Percentiles rank a stretch among this genome's conserved stretches.
These are phyloP conservation scores for Clarias macrocephalus DNA, from an alignment of 2,113 vertebrate species.

Conservation along the genomic window DNA sequence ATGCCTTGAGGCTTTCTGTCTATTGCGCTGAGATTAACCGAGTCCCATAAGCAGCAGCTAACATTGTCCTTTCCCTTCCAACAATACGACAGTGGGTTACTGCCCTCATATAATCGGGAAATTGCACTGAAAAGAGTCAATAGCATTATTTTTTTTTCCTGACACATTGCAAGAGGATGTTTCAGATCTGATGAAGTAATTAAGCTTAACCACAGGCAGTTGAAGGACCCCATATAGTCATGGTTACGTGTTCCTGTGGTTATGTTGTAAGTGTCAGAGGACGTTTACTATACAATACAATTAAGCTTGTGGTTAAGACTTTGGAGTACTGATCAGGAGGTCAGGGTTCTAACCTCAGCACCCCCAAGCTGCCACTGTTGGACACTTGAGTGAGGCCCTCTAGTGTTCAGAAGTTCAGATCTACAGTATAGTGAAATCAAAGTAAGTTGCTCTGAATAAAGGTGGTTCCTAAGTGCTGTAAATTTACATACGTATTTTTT, in stretches of 20 bases:
- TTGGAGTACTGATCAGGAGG: too few species aligned
- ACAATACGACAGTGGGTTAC: constrained; percentile 21
- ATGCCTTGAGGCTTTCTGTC: constrained; percentile 10
- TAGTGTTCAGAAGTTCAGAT: too few species aligned
- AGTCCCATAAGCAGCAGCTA: constrained; percentile 41
- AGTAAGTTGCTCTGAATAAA: too few species aligned
- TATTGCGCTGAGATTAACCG: constrained; percentile 32
- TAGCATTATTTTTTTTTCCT: constrained; percentile 6
- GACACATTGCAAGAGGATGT: background rate
- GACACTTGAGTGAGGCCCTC: too few species aligned
- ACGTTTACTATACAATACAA: constrained; percentile 41
- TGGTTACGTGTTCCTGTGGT: constrained; percentile 35
- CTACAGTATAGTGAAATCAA: too few species aligned
- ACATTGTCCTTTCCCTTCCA: constrained; percentile 37
- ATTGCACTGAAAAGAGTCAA: constrained; percentile 54
- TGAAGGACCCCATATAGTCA: constrained; percentile 34
- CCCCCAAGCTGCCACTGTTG: too few species aligned
- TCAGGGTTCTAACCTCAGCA: too few species aligned
- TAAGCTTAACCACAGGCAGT: constrained; percentile 36
- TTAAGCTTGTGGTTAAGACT: constrained; percentile 40
- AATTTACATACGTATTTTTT: too few species aligned
- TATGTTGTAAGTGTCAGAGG: background rate
- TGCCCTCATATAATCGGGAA: constrained; percentile 50
- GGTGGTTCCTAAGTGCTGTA: too few species aligned
- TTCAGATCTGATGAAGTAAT: constrained; percentile 6